Percentiles rank a stretch among this genome's conserved stretches.
These are phyloP conservation scores for Acromyrmex heyeri DNA, from an alignment of 1,140 invertebrate species.

Conservation along the genomic window DNA sequence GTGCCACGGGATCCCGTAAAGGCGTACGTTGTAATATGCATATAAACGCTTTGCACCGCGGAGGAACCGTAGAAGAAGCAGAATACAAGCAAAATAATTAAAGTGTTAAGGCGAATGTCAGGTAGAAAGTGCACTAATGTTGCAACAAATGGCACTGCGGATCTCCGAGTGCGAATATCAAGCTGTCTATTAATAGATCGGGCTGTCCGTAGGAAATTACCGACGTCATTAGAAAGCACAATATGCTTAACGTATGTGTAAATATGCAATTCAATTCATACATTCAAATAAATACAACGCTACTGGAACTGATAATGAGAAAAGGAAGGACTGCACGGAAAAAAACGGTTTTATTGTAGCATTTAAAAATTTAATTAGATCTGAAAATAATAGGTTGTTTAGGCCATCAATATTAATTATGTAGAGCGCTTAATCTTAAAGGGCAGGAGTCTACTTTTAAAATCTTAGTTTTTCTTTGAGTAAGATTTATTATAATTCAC, in stretches of 20 bases:
- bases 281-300: background rate
- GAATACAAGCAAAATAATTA: background rate
- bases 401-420: no score
- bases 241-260: background rate
- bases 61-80: background rate
- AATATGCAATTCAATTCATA: background rate
- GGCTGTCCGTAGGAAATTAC: constrained; percentile 29
- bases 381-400: no score
- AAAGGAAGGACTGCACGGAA: background rate
- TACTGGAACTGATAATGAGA: background rate
- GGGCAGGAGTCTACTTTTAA: no score
- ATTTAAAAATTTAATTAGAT: background rate
- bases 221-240: constrained; percentile 26
- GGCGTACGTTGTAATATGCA: constrained; percentile 8
- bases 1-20: constrained; percentile 50
- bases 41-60: background rate
- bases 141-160: constrained; percentile 22
- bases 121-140: constrained; percentile 34
- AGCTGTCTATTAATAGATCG: constrained; percentile 34
- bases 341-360: background rate
- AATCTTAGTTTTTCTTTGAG: no score
- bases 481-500: no score
- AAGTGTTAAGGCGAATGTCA: background rate
- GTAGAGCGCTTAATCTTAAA: no score
- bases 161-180: constrained; percentile 22